Conservation (phyloP, 2,888 invertebrate species). For the Achlya flavicornis region DNA sequence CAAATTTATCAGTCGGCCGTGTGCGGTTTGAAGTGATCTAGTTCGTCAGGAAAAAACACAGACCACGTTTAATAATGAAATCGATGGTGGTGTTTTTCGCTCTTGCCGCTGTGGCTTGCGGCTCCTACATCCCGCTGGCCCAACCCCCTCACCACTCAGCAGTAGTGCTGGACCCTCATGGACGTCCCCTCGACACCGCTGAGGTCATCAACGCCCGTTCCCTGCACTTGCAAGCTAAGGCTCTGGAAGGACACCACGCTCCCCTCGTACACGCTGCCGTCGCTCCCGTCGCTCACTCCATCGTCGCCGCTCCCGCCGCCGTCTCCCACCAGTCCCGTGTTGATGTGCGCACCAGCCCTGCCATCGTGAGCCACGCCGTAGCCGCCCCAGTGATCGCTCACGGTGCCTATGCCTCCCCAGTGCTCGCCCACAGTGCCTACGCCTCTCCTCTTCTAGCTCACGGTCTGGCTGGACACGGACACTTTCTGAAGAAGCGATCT, state of each 20-base stretch:
- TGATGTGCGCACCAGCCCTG: conserved; percentile 56
- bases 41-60: conserved; percentile 63
- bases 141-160: conserved; percentile 77
- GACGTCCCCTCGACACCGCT: conserved; percentile 78
- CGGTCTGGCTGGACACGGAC: conserved; percentile 42
- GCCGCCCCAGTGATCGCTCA: conserved; percentile 35
- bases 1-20: conserved; percentile 64
- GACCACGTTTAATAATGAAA: conserved; percentile 71
- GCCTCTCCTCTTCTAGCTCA: conserved; percentile 26
- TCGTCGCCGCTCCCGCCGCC: conserved; percentile 48
- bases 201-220: conserved; percentile 78
- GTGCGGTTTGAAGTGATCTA: conserved; percentile 68
- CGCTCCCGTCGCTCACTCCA: conserved; percentile 47
- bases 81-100: conserved; percentile 86
- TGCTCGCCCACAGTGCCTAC: conserved; percentile 49
- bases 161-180: conserved; percentile 74
- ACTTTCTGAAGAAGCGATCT: conserved; percentile 56
- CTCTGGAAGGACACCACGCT: conserved; percentile 66
- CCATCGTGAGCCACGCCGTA: conserved; percentile 44
- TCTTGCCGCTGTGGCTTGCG: conserved; percentile 84
- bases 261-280: conserved; percentile 46
- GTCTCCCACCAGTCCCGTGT: conserved; percentile 70
- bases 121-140: conserved; percentile 75
- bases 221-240: conserved; percentile 77
- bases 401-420: conserved; percentile 45